Percentiles rank a stretch among this genome's conserved stretches.
Conservation (phyloP, 2,113 vertebrate genomes). For the Pteruthius melanotis region DNA sequence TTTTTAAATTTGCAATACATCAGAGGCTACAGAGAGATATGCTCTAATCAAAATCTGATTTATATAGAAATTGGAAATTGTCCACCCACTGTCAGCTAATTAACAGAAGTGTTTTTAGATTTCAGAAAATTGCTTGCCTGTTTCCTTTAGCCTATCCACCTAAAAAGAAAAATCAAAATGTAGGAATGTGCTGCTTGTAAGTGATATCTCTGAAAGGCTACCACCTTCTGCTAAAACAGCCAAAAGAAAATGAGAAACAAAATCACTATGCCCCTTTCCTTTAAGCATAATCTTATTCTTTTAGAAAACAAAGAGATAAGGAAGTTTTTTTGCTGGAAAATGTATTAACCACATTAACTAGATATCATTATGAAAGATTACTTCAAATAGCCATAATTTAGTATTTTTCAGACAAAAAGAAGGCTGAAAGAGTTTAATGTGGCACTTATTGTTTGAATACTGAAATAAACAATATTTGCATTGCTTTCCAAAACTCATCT, state of each 20-base stretch:
- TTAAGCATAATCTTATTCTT: neutral
- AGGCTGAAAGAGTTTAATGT: neutral
- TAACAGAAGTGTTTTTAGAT: neutral
- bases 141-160: neutral
- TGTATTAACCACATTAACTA: neutral
- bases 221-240: neutral
- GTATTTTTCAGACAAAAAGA: neutral
- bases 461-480: neutral
- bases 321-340: neutral
- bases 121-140: neutral
- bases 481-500: neutral
- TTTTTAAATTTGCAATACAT: neutral
- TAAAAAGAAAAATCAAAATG: conserved; percentile 2
- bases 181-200: conserved; percentile 36
- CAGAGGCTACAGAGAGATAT: neutral
- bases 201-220: neutral
- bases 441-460: neutral
- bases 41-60: neutral
- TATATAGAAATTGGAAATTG: neutral
- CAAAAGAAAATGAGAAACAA: neutral
- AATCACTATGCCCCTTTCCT: neutral
- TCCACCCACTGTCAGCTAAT: neutral
- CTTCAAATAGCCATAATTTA: neutral
- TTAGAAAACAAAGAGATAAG: conserved; percentile 6
- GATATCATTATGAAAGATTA: neutral